Base-by-base conservation (phyloP, 2,113 vertebrate genomes). In the Daphoenositta chrysoptera region DNA sequence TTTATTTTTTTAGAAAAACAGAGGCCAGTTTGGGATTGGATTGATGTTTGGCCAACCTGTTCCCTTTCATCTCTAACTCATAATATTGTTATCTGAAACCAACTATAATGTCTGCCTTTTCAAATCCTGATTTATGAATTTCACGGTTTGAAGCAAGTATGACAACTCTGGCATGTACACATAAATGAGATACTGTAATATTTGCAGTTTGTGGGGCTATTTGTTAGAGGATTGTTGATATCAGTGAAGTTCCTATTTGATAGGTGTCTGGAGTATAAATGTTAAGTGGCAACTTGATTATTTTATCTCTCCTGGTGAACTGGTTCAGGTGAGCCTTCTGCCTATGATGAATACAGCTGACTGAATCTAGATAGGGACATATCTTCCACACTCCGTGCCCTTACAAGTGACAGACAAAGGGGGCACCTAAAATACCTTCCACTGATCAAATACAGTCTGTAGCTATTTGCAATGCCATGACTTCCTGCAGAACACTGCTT, bases 61-160 rank as follows among this genome's bases (percentile, higher is more conserved):
- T 95, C 58, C n/a, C 78, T 94, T 96, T 94, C 93, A 96, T 94
- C 78, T 90, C 63, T 90, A 80, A 88, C 84, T 83, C 82, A 91
- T 94, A 91, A 96, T 94, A 83, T 83, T 91, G 66, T 95, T 96
- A 95, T 90, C 87, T 91, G 94, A 96, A 94, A 96, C 93, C 81
- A 86, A 4, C 50, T 80, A 65, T 93, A 91, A 92, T 83, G 68
- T 90, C 81, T 90, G 84, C 28, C 66, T 94, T 94, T 88, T 95
- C 87, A 95, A 92, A 93, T 95, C 56, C 90, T 56, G 71, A 96
- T 86, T 93, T 92, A 93, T 70, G 19, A 66, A 97, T 96, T 95
- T 94, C 85, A 83, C 0, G 1, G 70, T 88, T 88, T 95, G 79
- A 94, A 95, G 69, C 63, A 90, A 94, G 54, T 93, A 88, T 96